Evolutionary conservation across 1,140 invertebrate species (phyloP).

Genomic region (Aethina tumida): DNA sequence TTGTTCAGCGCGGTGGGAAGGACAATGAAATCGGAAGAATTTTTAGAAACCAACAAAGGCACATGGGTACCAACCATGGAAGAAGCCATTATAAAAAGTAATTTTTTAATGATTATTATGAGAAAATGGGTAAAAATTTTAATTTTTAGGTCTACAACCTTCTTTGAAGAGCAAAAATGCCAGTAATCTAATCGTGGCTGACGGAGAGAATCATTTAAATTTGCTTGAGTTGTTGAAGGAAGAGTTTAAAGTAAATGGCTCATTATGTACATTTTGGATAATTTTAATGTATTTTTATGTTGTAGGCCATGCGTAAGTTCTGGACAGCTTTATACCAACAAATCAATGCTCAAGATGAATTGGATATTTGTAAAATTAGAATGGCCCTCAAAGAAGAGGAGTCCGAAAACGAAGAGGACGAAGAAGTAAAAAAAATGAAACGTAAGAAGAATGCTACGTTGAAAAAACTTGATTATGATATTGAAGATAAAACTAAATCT

Average conservation of each 20-base stretch:
- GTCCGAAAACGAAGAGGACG: constrained; percentile 16
- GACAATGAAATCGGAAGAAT: constrained; percentile 21
- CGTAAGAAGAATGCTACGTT: too few species aligned
- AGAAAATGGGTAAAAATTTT: constrained; percentile 8
- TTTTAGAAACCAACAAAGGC: constrained; percentile 34
- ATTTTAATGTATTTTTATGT: constrained; percentile 5
- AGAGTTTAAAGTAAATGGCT: constrained; percentile 51
- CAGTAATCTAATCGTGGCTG: constrained; percentile 35
- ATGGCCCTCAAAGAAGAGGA: constrained; percentile 40
- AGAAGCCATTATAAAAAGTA: constrained; percentile 45
- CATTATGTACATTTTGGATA: constrained; percentile 1
- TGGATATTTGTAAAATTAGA: constrained; percentile 62
- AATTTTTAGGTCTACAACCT: constrained; percentile 24
- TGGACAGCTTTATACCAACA: constrained; percentile 50
- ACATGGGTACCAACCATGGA: constrained; percentile 41
- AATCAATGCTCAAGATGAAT: constrained; percentile 57
- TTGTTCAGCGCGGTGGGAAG: constrained; percentile 35
- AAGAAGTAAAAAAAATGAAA: constrained; percentile 20
- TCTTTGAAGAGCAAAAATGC: constrained; percentile 23
- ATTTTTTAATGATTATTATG: constrained; percentile 7
- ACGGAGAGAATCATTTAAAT: constrained; percentile 46
- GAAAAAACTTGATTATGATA: constrained; percentile 24
- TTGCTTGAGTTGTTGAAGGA: constrained; percentile 52
- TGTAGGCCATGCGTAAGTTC: constrained; percentile 40
- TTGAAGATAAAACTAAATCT: constrained; percentile 31